Percentiles rank a stretch among this genome's conserved stretches.
These are phyloP conservation scores for Ceratina japonica DNA, from an alignment of 1,140 invertebrate genomes.

Conservation along the genomic window DNA sequence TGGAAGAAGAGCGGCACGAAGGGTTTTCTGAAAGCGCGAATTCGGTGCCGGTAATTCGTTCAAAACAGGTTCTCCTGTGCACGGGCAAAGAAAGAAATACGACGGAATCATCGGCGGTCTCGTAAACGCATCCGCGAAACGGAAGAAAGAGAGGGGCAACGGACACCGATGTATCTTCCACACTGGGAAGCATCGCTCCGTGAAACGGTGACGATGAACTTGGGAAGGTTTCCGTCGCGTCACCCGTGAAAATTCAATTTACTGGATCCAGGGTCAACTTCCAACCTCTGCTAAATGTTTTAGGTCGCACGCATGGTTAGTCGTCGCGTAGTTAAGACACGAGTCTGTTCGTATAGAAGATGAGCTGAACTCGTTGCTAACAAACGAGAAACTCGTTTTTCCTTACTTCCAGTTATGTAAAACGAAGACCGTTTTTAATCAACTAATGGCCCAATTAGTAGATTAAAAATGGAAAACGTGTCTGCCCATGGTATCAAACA, in stretches of 20 bases:
- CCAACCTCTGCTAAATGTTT: background rate
- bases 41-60: constrained; percentile 31
- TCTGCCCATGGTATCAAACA: too few species aligned
- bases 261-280: background rate
- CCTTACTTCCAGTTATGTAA: background rate
- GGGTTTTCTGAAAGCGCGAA: constrained; percentile 22
- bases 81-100: constrained; percentile 22
- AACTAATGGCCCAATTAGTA: background rate
- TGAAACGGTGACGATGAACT: background rate
- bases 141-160: constrained; percentile 6
- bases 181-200: background rate
- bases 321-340: background rate
- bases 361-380: background rate
- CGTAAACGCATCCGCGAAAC: constrained; percentile 36
- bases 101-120: constrained; percentile 34
- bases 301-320: background rate
- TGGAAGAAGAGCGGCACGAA: constrained; percentile 46
- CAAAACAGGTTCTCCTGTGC: constrained; percentile 33
- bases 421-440: background rate
- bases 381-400: background rate
- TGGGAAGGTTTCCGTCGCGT: background rate
- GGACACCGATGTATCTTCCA: constrained; percentile 12
- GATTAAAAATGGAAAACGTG: too few species aligned
- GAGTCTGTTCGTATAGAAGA: background rate
- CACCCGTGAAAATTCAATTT: background rate